A percentile compares a stretch with the other conserved stretches of the same genome.
Conservation (phyloP, 2,113 vertebrate genomes). For the Heliornis fulica region DNA sequence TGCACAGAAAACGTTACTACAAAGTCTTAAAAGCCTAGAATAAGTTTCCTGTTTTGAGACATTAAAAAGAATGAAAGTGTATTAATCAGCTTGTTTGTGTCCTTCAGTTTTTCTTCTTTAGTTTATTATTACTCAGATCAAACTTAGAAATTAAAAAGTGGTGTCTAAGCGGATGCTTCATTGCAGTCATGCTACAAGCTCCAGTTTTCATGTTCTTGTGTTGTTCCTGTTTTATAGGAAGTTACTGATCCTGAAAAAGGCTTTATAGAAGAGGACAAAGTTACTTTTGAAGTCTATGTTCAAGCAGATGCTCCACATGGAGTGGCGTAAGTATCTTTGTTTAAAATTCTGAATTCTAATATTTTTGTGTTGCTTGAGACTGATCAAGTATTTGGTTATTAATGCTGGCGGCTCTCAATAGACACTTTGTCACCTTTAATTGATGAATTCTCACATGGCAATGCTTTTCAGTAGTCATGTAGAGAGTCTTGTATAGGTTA, state of each 20-base stretch:
- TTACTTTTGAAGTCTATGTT: slow-evolving; percentile 97
- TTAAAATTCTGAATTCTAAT: background rate
- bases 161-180: background rate
- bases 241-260: slow-evolving; percentile 97
- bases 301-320: slow-evolving; percentile 98
- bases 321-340: slow-evolving; percentile 87
- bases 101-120: background rate
- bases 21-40: background rate
- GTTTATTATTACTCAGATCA: background rate
- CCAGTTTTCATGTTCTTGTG: background rate
- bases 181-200: background rate
- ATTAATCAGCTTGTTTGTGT: background rate
- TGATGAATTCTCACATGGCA: background rate
- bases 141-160: background rate
- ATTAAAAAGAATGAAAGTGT: background rate
- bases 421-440: background rate
- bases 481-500: background rate
- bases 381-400: background rate
- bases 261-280: slow-evolving; percentile 97
- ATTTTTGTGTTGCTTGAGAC: background rate
- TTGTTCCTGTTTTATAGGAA: slow-evolving; percentile 78
- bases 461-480: background rate
- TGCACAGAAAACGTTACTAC: background rate
- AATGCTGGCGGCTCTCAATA: background rate
- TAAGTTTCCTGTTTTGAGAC: background rate